Conservation (phyloP, 92 coral and sea anemone genomes). For the Epizoanthus illoricatus region DNA sequence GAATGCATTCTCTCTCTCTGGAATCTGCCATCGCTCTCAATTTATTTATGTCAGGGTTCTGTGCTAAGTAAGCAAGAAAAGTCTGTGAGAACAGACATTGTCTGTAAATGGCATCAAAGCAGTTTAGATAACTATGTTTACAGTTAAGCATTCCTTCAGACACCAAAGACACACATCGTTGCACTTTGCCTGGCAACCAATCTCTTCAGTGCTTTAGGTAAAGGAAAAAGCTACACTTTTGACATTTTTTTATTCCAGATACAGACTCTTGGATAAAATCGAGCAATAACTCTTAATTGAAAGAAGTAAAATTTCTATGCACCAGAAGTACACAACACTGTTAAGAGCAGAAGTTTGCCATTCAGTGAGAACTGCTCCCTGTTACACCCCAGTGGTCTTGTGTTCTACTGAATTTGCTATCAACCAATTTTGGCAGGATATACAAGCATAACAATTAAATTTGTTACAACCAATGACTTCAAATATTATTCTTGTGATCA, state of each 20-base stretch:
- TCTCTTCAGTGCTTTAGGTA: background rate
- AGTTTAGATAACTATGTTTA: background rate
- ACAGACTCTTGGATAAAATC: background rate
- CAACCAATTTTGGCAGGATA: background rate
- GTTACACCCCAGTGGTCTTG: background rate
- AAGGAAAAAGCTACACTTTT: background rate
- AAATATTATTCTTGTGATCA: background rate
- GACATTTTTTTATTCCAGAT: background rate
- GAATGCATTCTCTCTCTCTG: slow-evolving; percentile 1
- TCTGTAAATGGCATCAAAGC: background rate
- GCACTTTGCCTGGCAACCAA: slow-evolving; percentile 1
- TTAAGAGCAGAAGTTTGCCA: background rate
- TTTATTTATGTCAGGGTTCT: slow-evolving; percentile 23
- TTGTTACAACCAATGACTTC: background rate
- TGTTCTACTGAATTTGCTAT: background rate
- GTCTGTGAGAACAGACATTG: slow-evolving; percentile 14
- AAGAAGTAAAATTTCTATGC: background rate
- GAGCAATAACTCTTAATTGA: background rate
- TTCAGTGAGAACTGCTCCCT: background rate
- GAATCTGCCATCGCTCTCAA: slow-evolving; percentile 16
- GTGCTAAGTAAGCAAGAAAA: slow-evolving; percentile 28
- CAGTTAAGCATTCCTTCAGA: slow-evolving; percentile 7
- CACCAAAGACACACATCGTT: background rate
- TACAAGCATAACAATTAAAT: background rate
- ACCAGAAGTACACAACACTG: background rate